Base-by-base conservation (phyloP, 2,888 invertebrate species). In the Drosophila neutralis region DNA sequence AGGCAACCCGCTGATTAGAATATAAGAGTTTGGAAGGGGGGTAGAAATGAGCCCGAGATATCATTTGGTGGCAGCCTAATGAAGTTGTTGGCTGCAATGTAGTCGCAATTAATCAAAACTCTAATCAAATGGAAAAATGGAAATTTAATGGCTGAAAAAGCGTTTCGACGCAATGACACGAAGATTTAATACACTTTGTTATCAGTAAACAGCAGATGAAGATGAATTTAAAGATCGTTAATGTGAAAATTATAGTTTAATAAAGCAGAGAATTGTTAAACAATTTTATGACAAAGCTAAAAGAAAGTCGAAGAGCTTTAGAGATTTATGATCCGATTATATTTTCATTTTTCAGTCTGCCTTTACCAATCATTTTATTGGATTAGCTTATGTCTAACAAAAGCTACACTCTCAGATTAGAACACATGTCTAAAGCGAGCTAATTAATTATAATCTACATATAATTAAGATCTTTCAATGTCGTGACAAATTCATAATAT, bases 101-200 rank as follows among this genome's bases (percentile, higher is more conserved):
- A 65, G 71, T 67, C 69, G 70, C 91, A 87, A 90, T 87, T 90
- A 87, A 90, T 87, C 86, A 87, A 87, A 89, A 63, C 67, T 72
- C 72, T 74, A 82, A 90, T 87, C 82, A 80, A 89, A 89, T 70
- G 54, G 69, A 65, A 89, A 89, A 89, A 90, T 85, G 83, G 78
- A 87, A 90, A 88, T 70, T 90, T 84, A 76, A 85, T 90, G 88
- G 88, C 63, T 70, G 71, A 80, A 85, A 87, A 87, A 81, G 68
- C 73, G 80, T 73, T 80, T 74, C 70, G 52, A 61, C 52, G 42
- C 66, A 38, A 18, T 36, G n/a, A 36, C 54, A 8, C 24, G 60
- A 59, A 35, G 5, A 11, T 11, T 15, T 6, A 31, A 71, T 71
- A 35, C 71, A 11, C 72, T 68, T 29, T 53, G 2, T 36, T 6